Percentiles rank a stretch among this genome's conserved stretches.
Conservation (phyloP, 1,140 invertebrate genomes). For the Alviniconcha marisindica region DNA sequence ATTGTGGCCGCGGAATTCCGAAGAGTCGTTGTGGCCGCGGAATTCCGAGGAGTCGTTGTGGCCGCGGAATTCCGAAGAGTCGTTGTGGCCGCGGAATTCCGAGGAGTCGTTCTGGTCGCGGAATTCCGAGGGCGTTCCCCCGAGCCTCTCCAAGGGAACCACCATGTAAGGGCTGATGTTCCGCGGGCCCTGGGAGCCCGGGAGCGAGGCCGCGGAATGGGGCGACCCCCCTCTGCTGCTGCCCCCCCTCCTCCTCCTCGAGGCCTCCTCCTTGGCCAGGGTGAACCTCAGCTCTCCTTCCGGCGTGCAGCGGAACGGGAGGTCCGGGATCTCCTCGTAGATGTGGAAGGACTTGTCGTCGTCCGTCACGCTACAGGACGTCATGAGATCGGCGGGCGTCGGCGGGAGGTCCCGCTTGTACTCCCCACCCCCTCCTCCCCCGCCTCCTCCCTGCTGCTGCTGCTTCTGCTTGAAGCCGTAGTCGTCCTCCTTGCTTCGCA, state of each 20-base stretch:
- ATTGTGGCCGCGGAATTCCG: not conserved
- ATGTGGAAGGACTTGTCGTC: constrained; percentile 57
- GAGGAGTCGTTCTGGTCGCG: not conserved
- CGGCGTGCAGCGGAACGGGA: constrained; percentile 36
- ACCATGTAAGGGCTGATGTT: constrained; percentile 44
- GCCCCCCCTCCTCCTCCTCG: too few relatives aligned
- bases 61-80: too few relatives aligned
- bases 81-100: not conserved
- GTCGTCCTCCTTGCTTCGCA: constrained; percentile 48
- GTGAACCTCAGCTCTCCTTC: constrained; percentile 28
- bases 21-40: not conserved
- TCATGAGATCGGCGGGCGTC: constrained; percentile 26
- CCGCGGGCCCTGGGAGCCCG: not conserved
- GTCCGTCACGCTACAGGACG: not conserved
- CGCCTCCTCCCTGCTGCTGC: too few relatives aligned
- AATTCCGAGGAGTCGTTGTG: not conserved
- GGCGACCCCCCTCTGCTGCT: too few relatives aligned
- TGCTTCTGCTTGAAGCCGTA: constrained; percentile 56
- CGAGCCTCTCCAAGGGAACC: constrained; percentile 34
- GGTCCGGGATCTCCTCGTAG: constrained; percentile 62
- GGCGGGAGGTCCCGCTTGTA: constrained; percentile 39
- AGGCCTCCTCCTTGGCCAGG: constrained; percentile 31
- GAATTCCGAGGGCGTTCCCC: not conserved
- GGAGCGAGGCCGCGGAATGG: not conserved
- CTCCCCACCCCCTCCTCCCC: not conserved